Percentiles rank a stretch among this genome's conserved stretches.
Evolutionary conservation across 23 tunicate genomes (phyloP).

Genomic region (Ascidia mentula): DNA sequence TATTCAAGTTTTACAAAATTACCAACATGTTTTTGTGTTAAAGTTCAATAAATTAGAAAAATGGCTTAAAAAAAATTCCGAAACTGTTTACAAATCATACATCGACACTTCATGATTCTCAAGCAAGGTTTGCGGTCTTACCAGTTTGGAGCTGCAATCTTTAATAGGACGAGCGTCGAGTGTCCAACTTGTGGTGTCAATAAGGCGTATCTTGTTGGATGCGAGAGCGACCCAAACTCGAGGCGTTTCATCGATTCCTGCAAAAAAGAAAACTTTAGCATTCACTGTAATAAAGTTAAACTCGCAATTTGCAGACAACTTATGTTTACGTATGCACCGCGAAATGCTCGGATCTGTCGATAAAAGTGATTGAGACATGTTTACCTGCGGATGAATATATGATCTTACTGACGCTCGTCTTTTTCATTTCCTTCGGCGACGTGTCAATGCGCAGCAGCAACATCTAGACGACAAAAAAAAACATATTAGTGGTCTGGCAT

Average conservation of each 20-base stretch:
- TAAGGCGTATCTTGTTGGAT: slow-evolving; percentile 54
- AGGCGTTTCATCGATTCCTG: slow-evolving; percentile 28
- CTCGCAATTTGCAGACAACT: too few relatives aligned
- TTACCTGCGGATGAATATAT: slow-evolving; percentile 53
- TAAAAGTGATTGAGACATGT: background rate
- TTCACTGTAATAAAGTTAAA: too few relatives aligned
- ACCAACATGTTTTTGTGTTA: too few relatives aligned
- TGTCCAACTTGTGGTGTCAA: slow-evolving; percentile 63
- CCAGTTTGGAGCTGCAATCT: slow-evolving; percentile 60
- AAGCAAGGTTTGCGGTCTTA: too few relatives aligned
- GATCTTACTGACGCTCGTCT: slow-evolving; percentile 35
- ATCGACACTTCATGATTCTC: too few relatives aligned
- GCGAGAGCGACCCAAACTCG: slow-evolving; percentile 58
- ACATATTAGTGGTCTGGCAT: too few relatives aligned
- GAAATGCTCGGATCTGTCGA: too few relatives aligned
- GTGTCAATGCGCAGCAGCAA: slow-evolving; percentile 53
- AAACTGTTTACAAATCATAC: too few relatives aligned
- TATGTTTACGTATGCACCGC: too few relatives aligned
- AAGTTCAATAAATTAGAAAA: background rate
- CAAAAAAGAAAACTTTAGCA: too few relatives aligned
- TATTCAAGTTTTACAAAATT: too few relatives aligned
- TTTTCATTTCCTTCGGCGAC: slow-evolving; percentile 72
- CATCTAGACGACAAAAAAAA: slow-evolving; percentile 37
- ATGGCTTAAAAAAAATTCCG: too few relatives aligned
- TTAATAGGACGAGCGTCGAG: slow-evolving; percentile 67